Evolutionary conservation across 2,888 invertebrate species (phyloP), one percentile per base, ranked within the genome.

Genomic region (Pterobdella sp.): DNA sequence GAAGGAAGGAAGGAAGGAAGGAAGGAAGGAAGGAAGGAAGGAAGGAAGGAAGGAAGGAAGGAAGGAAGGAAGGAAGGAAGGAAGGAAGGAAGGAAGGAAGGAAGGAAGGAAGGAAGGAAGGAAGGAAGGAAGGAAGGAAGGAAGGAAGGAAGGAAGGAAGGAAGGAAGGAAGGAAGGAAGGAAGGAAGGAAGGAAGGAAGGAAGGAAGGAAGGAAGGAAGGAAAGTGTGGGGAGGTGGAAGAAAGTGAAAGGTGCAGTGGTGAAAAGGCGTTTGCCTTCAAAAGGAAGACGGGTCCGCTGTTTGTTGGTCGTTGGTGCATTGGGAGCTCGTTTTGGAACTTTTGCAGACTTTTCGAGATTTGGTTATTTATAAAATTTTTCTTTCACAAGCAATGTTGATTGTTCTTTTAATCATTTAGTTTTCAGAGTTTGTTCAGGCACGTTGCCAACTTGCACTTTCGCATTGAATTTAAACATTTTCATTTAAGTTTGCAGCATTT

Each of bases 141-240:
- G 64, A 64, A 29, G 64, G 29, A 64, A 1, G 22, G 4, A 29
- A 1, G 0, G 34, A 3, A n/a, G 3, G 63, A 63, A n/a, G n/a
- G 63, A 63, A 63, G n/a, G 7, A 4, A 52, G 22, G 52, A 52
- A 22, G 52, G 52, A 52, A 52, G 22, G 52, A 52, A 52, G 52
- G 22, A 52, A 22, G 22, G 22, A 22, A 52, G 22, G 52, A 52
- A 52, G 52, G 22, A 52, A 52, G 52, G 22, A 52, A 52, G 52
- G 56, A 56, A n/a, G 56, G 56, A 56, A 56, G 56, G 56, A 56
- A 56, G 56, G 56, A 1, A 56, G 52, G 52, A 52, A 52, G 52
- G 52, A 52, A 52, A 52, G 52, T 18, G 52, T 14, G 52, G 22
- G 22, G 29, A 4, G 10, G 32, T 18, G 14, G 7, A 63, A 52